Percentiles rank a stretch among this genome's conserved stretches.
These are phyloP conservation scores for Bolborhynchus lineola DNA, from an alignment of 2,113 vertebrate species.

Conservation along the genomic window DNA sequence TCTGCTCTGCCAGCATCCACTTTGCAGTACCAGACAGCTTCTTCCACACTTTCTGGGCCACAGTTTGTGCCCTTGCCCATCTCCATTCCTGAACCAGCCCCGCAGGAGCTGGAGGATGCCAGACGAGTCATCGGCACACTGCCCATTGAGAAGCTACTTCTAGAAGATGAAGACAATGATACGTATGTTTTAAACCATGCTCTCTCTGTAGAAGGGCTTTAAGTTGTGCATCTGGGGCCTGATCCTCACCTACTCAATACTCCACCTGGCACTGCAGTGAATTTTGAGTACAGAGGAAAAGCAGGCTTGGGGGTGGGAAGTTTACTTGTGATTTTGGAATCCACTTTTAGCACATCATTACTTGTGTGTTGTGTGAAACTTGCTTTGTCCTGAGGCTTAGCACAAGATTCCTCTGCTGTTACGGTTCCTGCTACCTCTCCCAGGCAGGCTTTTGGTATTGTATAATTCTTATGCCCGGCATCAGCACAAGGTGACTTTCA, in stretches of 20 bases:
- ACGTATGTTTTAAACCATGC: slow-evolving; percentile 79
- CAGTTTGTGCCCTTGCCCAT: slow-evolving; percentile 85
- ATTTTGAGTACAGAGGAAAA: background rate
- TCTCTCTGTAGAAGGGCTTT: slow-evolving; percentile 82
- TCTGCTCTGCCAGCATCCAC: slow-evolving; percentile 78
- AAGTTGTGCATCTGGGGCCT: background rate
- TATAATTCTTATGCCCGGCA: background rate
- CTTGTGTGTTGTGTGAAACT: background rate
- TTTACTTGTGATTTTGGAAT: background rate
- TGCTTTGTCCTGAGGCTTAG: background rate
- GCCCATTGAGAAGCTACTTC: slow-evolving; percentile 90
- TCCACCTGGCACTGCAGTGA: background rate
- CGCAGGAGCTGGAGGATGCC: slow-evolving; percentile 78
- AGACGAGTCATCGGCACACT: slow-evolving; percentile 69
- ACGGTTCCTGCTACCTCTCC: background rate
- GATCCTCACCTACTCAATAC: background rate
- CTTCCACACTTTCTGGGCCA: slow-evolving; percentile 73
- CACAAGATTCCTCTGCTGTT: background rate
- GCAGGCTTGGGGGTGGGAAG: background rate
- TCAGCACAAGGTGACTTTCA: background rate
- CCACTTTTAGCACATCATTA: fast-evolving
- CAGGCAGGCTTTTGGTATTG: background rate
- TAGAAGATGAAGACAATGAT: slow-evolving; percentile 78
- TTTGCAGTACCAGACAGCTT: slow-evolving; percentile 79
- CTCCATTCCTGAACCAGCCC: slow-evolving; percentile 80